phyloP scores from a whole-genome alignment of 2,888 invertebrate genomes.

The Lochmaea capreae region DNA sequence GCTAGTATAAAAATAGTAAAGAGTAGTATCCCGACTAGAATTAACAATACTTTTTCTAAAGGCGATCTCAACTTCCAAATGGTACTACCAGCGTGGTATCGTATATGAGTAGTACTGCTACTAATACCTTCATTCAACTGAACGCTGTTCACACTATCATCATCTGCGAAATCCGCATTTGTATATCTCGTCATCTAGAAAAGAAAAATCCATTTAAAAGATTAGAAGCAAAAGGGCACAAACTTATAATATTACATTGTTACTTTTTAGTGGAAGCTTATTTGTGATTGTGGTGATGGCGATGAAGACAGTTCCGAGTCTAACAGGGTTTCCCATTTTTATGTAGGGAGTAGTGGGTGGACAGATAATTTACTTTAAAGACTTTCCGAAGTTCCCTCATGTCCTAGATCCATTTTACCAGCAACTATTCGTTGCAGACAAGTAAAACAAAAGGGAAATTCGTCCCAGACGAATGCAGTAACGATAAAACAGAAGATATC shows the following conservation, averaged over 20 bases:
- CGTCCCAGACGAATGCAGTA: too few relatives aligned
- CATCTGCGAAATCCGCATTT: constrained; percentile 87
- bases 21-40: constrained; percentile 70
- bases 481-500: too few relatives aligned
- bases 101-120: constrained; percentile 83
- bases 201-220: neutral
- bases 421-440: too few relatives aligned
- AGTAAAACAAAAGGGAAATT: too few relatives aligned
- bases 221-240: neutral
- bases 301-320: too few relatives aligned
- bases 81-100: constrained; percentile 83
- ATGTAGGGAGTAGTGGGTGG: too few relatives aligned
- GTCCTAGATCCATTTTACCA: too few relatives aligned
- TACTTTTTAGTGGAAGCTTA: too few relatives aligned
- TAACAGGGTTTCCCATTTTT: too few relatives aligned
- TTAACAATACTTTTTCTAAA: constrained; percentile 77
- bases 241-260: neutral
- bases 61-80: constrained; percentile 81
- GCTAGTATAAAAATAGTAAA: constrained; percentile 72
- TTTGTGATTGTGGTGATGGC: too few relatives aligned
- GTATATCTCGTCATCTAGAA: constrained; percentile 89
- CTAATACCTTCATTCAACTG: constrained; percentile 84
- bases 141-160: constrained; percentile 87
- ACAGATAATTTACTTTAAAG: too few relatives aligned
- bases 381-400: too few relatives aligned